These are phyloP conservation scores for Plectrocnemia conspersa DNA, from an alignment of 1,140 invertebrate species.

Conservation along the genomic window DNA sequence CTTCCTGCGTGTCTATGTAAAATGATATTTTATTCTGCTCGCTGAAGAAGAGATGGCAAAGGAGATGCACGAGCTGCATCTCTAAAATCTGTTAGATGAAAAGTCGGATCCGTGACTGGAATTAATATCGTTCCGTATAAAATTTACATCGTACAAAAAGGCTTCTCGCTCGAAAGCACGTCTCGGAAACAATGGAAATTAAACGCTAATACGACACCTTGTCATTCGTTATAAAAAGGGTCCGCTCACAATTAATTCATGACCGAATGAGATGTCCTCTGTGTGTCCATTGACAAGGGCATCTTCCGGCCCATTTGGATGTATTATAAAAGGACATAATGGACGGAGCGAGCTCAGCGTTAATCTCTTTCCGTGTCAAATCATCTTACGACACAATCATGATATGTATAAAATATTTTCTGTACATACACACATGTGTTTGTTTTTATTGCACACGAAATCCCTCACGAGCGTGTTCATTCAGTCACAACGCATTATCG, in stretches of 20 bases:
- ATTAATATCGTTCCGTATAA: not conserved
- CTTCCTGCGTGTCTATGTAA: too few relatives aligned
- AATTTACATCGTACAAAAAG: not conserved
- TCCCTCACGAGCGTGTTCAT: conserved; percentile 15
- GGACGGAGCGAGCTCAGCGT: conserved; percentile 11
- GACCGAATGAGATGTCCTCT: not conserved
- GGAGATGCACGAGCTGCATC: too few relatives aligned
- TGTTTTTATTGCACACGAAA: too few relatives aligned
- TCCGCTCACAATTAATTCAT: not conserved
- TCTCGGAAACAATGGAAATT: too few relatives aligned
- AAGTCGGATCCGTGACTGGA: not conserved
- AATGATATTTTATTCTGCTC: too few relatives aligned
- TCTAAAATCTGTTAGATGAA: not conserved
- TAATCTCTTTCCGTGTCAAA: conserved; percentile 16
- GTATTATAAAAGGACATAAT: conserved; percentile 8
- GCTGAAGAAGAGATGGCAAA: too few relatives aligned
- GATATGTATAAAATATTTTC: conserved; percentile 5
- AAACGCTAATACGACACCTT: too few relatives aligned
- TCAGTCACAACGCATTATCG: conserved; percentile 24
- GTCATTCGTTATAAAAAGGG: not conserved
- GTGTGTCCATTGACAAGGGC: conserved; percentile 10
- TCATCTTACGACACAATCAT: conserved; percentile 6
- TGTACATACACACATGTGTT: too few relatives aligned
- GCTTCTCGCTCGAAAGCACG: too few relatives aligned
- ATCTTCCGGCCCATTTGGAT: conserved; percentile 28